Evolutionary conservation across 1,140 invertebrate species (phyloP).

Genomic region (Drosophila asahinai): DNA sequence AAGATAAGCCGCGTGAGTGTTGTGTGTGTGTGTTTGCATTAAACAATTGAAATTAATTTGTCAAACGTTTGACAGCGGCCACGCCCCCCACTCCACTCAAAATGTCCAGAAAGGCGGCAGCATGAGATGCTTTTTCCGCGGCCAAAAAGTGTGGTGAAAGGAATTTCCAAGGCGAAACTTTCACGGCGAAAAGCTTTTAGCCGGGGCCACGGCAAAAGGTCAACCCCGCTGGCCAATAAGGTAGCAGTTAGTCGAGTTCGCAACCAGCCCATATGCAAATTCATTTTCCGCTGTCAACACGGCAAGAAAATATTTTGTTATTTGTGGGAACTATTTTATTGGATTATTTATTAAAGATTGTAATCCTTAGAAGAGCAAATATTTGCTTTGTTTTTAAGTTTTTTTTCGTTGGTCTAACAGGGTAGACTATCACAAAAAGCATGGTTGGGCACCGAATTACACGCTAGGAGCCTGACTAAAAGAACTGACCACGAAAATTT

Average conservation of each 20-base stretch:
- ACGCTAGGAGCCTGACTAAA: too few relatives aligned
- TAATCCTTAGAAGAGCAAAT: not conserved
- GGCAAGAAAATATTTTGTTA: not conserved
- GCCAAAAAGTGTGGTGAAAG: constrained; percentile 37
- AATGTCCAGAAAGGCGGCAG: constrained; percentile 8
- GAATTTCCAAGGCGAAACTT: constrained; percentile 61
- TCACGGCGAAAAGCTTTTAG: constrained; percentile 69
- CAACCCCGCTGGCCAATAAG: constrained; percentile 56
- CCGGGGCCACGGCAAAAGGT: constrained; percentile 51
- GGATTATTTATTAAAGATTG: not conserved
- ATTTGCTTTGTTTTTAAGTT: too few relatives aligned
- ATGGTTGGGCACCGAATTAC: too few relatives aligned
- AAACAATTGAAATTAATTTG: constrained; percentile 81
- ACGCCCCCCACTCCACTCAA: constrained; percentile 29
- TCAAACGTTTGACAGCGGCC: constrained; percentile 67
- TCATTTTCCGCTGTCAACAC: constrained; percentile 4
- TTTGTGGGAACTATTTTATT: not conserved
- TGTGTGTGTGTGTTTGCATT: constrained; percentile 45
- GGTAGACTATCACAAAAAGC: too few relatives aligned
- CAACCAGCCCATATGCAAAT: constrained; percentile 49
- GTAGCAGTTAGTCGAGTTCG: constrained; percentile 63
- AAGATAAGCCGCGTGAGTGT: constrained; percentile 61
- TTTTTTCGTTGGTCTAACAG: too few relatives aligned
- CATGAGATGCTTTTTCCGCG: constrained; percentile 12
- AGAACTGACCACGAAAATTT: too few relatives aligned